A percentile compares a stretch with the other conserved stretches of the same genome.
Conservation (phyloP, 2,797 vertebrate genomes). For the Tadarida brasiliensis region DNA sequence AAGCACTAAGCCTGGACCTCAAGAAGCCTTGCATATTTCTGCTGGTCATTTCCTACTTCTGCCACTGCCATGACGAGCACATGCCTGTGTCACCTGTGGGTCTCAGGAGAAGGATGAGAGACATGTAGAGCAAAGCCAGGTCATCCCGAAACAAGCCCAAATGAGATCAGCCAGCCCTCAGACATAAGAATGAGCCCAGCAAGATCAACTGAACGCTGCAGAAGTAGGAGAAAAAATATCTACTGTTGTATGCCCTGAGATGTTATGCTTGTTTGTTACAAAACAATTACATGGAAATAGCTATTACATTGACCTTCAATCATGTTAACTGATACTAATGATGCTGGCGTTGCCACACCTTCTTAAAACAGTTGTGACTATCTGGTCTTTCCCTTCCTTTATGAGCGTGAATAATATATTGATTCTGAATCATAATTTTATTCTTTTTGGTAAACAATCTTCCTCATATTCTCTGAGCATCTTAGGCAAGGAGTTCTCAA, state of each 20-base stretch:
- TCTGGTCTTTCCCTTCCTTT: neutral
- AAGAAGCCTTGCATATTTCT: neutral
- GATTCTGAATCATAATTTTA: neutral
- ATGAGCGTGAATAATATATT: neutral
- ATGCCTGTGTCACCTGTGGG: neutral
- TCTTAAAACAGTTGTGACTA: neutral
- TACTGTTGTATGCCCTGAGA: neutral
- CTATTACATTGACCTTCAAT: neutral
- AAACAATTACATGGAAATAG: neutral
- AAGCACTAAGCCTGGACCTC: neutral
- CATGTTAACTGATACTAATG: neutral
- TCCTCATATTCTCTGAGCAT: neutral
- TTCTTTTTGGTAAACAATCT: conserved; percentile 10
- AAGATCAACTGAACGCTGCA: neutral
- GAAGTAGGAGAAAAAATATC: neutral
- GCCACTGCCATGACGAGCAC: neutral
- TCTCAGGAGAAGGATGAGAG: neutral
- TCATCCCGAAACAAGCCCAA: neutral
- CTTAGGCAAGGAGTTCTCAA: conserved; percentile 7
- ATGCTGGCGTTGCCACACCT: neutral
- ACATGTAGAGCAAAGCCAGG: neutral
- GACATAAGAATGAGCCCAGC: neutral
- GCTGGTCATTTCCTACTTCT: neutral
- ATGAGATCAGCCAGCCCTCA: neutral
- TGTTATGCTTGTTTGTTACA: neutral